phyloP scores from a whole-genome alignment of 2,113 vertebrate species.

The Psophia crepitans region DNA sequence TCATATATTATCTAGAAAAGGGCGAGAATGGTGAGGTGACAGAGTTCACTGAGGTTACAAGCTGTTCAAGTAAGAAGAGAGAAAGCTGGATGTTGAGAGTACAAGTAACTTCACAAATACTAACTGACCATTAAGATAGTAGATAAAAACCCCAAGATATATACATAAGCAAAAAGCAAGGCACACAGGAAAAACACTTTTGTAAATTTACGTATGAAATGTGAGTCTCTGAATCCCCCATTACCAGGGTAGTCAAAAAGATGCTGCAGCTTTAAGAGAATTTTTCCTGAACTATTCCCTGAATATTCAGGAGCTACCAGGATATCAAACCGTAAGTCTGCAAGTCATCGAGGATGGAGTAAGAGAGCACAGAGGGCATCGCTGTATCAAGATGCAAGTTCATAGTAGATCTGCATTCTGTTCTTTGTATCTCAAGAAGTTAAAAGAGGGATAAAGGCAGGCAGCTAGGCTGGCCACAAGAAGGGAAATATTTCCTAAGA shows the following conservation, averaged over 20 bases:
- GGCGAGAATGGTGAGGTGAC: background rate
- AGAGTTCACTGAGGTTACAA: background rate
- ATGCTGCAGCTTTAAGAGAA: background rate
- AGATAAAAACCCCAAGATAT: background rate
- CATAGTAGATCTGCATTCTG: background rate
- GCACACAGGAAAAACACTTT: background rate
- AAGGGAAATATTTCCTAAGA: background rate
- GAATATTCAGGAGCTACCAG: background rate
- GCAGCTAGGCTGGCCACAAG: background rate
- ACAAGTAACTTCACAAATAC: background rate
- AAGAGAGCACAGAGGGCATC: background rate
- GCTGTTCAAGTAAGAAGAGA: background rate
- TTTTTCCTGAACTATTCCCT: background rate
- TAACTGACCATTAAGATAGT: background rate
- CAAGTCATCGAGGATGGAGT: background rate
- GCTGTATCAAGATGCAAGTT: background rate
- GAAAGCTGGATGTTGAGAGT: background rate
- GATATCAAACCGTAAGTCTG: background rate
- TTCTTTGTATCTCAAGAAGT: background rate
- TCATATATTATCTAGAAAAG: background rate
- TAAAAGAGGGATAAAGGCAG: background rate
- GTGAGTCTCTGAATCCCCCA: background rate
- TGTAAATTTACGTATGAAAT: background rate
- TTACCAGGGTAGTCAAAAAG: background rate
- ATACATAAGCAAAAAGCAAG: background rate